These are phyloP conservation scores for Bubo bubo DNA, from an alignment of 2,113 vertebrate species.

Conservation along the genomic window DNA sequence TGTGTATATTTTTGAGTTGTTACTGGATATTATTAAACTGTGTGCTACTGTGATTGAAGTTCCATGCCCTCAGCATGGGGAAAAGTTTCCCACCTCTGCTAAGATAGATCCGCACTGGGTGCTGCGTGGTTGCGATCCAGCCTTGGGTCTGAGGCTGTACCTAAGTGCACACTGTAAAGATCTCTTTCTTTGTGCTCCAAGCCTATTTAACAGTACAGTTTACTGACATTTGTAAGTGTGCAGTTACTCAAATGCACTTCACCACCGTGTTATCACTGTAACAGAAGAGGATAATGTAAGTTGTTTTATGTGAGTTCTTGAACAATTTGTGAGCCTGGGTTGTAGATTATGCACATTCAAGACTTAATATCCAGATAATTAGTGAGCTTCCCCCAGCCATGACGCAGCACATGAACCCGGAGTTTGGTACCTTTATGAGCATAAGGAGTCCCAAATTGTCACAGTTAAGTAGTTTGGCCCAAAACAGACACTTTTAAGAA, in stretches of 20 bases:
- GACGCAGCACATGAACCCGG: not conserved
- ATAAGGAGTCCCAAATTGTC: not conserved
- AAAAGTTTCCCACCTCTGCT: not conserved
- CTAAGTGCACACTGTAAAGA: not conserved
- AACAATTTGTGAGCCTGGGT: not conserved
- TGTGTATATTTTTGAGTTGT: not conserved
- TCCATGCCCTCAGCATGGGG: not conserved
- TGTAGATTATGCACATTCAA: not conserved
- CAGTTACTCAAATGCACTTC: not conserved
- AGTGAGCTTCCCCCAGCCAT: not conserved
- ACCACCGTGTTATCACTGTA: not conserved
- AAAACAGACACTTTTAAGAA: not conserved
- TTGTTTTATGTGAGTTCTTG: not conserved
- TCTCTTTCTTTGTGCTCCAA: not conserved
- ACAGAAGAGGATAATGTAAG: not conserved
- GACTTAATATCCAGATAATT: not conserved
- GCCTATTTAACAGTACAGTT: not conserved
- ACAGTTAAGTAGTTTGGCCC: not conserved
- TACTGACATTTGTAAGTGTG: not conserved
- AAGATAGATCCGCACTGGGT: not conserved
- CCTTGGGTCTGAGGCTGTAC: not conserved
- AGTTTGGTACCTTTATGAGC: not conserved
- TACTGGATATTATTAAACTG: not conserved
- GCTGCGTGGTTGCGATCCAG: not conserved
- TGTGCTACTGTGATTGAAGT: not conserved